Percentiles rank a stretch among this genome's conserved stretches.
These are phyloP conservation scores for Vanessa cardui DNA, from an alignment of 2,888 invertebrate genomes.

Conservation along the genomic window DNA sequence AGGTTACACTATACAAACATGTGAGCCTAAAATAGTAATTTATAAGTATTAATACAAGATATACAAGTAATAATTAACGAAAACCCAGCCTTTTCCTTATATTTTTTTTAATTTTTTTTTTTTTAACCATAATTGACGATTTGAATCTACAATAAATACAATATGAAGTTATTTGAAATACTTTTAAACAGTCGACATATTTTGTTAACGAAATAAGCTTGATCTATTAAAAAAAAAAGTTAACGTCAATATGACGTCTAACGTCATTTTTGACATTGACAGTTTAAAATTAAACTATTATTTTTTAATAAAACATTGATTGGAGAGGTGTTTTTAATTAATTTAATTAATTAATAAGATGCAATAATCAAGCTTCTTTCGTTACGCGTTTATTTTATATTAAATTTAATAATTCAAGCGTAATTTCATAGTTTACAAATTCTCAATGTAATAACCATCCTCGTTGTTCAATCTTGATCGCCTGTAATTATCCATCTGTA, in stretches of 20 bases:
- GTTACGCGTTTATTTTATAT: constrained; percentile 23
- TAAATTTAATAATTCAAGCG: constrained; percentile 15
- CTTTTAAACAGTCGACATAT: constrained; percentile 23
- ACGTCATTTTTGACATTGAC: too few species aligned
- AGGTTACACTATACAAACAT: constrained; percentile 17
- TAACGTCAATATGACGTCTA: neutral
- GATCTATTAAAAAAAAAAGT: neutral
- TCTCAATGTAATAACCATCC: constrained; percentile 65
- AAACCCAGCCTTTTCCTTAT: constrained; percentile 35
- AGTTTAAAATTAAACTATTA: too few species aligned
- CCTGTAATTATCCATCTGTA: constrained; percentile 75
- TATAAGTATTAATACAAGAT: neutral
- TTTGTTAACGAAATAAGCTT: constrained; percentile 33
- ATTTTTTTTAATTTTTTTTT: constrained; percentile 1
- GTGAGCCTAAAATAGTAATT: constrained; percentile 16
- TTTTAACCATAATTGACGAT: constrained; percentile 21
- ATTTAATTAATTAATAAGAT: too few species aligned
- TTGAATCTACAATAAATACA: constrained; percentile 30
- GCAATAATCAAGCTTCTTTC: constrained; percentile 36
- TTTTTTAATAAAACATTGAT: too few species aligned
- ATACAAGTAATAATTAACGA: constrained; percentile 6
- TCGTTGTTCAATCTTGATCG: constrained; percentile 67
- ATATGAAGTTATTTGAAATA: constrained; percentile 21
- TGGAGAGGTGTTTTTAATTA: too few species aligned
- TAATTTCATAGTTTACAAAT: constrained; percentile 54